These are phyloP conservation scores for Dendroctonus ponderosae DNA, from an alignment of 1,140 invertebrate genomes.

Conservation along the genomic window DNA sequence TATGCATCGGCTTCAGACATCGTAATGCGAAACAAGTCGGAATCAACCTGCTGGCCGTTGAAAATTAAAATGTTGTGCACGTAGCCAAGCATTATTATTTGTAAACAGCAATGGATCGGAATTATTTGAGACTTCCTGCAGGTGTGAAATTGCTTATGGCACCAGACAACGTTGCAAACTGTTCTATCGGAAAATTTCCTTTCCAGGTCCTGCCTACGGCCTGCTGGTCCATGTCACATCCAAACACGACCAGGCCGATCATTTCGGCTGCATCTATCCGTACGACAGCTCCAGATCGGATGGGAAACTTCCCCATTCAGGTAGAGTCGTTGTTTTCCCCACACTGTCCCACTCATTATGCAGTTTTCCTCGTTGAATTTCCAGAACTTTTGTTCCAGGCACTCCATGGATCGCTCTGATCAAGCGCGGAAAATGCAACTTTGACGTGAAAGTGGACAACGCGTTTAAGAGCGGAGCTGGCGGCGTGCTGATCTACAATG, in stretches of 20 bases:
- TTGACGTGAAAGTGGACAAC: slow-evolving; percentile 73
- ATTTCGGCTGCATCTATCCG: slow-evolving; percentile 64
- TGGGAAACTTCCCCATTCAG: slow-evolving; percentile 53
- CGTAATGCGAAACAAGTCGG: too few relatives aligned
- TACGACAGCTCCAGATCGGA: slow-evolving; percentile 56
- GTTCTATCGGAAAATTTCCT: too few relatives aligned
- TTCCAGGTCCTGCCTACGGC: slow-evolving; percentile 56
- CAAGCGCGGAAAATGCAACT: slow-evolving; percentile 69
- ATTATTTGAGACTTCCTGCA: too few relatives aligned
- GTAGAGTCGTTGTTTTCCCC: slow-evolving; percentile 5
- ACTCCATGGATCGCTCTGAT: slow-evolving; percentile 75
- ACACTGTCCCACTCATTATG: background rate
- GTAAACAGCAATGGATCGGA: too few relatives aligned
- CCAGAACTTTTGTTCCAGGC: slow-evolving; percentile 20
- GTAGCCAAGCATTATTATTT: too few relatives aligned
- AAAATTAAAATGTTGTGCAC: too few relatives aligned
- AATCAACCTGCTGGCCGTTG: too few relatives aligned
- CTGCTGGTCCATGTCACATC: slow-evolving; percentile 61
- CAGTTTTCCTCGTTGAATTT: background rate
- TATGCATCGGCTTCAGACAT: too few relatives aligned
- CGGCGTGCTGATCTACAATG: slow-evolving; percentile 75
- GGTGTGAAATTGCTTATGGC: too few relatives aligned
- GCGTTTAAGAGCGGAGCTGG: slow-evolving; percentile 67
- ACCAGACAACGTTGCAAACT: too few relatives aligned
- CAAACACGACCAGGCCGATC: slow-evolving; percentile 55